Evolutionary conservation across 2,797 vertebrate species (phyloP), one percentile per base, ranked within the genome.

Genomic region (Liasis olivaceus): DNA sequence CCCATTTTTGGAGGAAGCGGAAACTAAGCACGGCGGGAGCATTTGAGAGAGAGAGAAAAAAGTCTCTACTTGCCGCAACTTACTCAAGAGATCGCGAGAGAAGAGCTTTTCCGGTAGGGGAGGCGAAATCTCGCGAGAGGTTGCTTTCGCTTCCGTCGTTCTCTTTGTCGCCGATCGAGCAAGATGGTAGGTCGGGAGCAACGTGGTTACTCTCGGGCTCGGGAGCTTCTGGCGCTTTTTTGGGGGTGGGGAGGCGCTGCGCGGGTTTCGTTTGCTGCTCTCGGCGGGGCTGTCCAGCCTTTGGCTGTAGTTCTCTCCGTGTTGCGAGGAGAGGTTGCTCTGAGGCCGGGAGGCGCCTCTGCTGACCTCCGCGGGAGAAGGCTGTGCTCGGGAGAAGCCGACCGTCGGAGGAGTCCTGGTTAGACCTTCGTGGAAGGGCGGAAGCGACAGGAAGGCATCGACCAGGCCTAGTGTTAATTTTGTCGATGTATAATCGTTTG

Each of bases 141-240:
- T 0, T 0, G 69, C 11, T 81, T 93, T 94, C 51, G 92, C 94
- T 94, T 26, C 96, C 58, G 47, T 47, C 36, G 72, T 81, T 81
- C 72, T 81, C 28, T 7, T 0, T 69, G 42, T 47, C 63, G 85
- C 20, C 93, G 72, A 87, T 94, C 90, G 26, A 94, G 0, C 90
- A 91, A n/a, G 90, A 97, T 97, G 97, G 97, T 97, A 94, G 88
- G 96, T 93, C 6, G 90, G 0, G 84, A 0, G 58, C 66, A 87
- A 31, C 86, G 58, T 9, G 64, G 85, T 5, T 0, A 20, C 56
- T 15, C 5, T 24, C 4, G 28, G 9, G 26, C 4, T 15, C 8
- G 11, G 4, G 42, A 1, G 47, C 2, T 11, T 54, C 13, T 13
- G 42, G 1, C 26, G 13, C n/a, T 5, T 14, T 36, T 56, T 8